Evolutionary conservation across 2,113 vertebrate species (phyloP).

Genomic region (Lucifuga dentata): DNA sequence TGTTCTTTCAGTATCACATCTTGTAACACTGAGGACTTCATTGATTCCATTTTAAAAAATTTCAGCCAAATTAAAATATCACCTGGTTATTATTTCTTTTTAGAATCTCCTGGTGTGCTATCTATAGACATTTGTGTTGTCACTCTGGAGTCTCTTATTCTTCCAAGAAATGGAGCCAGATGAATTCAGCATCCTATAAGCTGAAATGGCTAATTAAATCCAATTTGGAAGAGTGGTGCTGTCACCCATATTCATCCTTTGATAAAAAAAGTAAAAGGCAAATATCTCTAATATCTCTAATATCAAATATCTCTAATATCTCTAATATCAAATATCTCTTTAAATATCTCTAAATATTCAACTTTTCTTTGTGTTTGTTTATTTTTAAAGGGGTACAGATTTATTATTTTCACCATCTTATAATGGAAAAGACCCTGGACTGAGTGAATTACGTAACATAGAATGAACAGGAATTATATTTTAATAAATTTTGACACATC

Average conservation of each 20-base stretch:
- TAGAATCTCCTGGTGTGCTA: slow-evolving; percentile 41
- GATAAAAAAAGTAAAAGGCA: too few species aligned
- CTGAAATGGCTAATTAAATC: slow-evolving; percentile 54
- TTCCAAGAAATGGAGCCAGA: slow-evolving; percentile 47
- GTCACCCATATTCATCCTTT: slow-evolving; percentile 1
- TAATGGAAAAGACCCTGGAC: too few species aligned
- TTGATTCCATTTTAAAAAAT: too few species aligned
- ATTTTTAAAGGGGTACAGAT: slow-evolving; percentile 5
- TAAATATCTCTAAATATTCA: slow-evolving; percentile 10
- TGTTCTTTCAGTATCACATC: neutral
- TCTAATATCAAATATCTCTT: too few species aligned
- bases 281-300: too few species aligned
- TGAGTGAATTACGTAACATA: too few species aligned
- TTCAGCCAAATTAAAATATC: slow-evolving; percentile 29
- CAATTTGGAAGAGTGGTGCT: slow-evolving; percentile 34
- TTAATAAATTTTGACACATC: neutral
- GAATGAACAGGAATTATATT: neutral
- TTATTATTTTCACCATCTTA: slow-evolving; percentile 19
- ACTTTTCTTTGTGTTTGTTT: slow-evolving; percentile 17
- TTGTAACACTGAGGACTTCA: neutral
- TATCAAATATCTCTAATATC: too few species aligned
- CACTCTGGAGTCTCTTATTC: slow-evolving; percentile 35
- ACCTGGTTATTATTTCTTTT: slow-evolving; percentile 39
- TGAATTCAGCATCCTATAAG: slow-evolving; percentile 43
- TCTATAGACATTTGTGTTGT: slow-evolving; percentile 51